Conservation (phyloP, 2,888 invertebrate genomes). For the Geotrupes spiniger region DNA sequence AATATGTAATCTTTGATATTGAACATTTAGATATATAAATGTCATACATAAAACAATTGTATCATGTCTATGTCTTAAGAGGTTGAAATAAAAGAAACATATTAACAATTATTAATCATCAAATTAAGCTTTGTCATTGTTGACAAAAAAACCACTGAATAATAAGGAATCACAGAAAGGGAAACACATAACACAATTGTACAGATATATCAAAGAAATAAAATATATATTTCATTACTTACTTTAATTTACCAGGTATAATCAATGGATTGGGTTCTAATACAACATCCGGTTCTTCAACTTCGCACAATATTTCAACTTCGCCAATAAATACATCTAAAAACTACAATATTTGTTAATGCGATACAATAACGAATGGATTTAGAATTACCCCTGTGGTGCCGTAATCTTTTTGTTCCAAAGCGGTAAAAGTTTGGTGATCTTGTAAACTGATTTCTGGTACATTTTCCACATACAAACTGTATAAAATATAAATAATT, state of each 20-base stretch:
- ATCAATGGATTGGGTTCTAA: constrained; percentile 20
- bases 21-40: too few relatives aligned
- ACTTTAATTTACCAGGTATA: constrained; percentile 18
- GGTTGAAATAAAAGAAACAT: too few relatives aligned
- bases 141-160: too few relatives aligned
- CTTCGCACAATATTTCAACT: constrained; percentile 26
- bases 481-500: constrained; percentile 20
- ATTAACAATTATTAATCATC: too few relatives aligned
- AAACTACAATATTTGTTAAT: constrained; percentile 17
- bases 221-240: constrained; percentile 4
- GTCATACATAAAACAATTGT: too few relatives aligned
- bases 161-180: too few relatives aligned
- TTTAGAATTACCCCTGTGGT: constrained; percentile 1
- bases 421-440: constrained; percentile 25
- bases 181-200: too few relatives aligned
- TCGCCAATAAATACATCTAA: constrained; percentile 27
- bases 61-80: too few relatives aligned
- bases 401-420: constrained; percentile 22
- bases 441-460: constrained; percentile 40
- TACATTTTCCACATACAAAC: constrained; percentile 45
- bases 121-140: too few relatives aligned
- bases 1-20: too few relatives aligned
- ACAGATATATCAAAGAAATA: too few relatives aligned
- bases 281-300: constrained; percentile 15
- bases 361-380: constrained; percentile 6